Conservation (phyloP, 2,888 invertebrate species). For the Xestia xanthographa region DNA sequence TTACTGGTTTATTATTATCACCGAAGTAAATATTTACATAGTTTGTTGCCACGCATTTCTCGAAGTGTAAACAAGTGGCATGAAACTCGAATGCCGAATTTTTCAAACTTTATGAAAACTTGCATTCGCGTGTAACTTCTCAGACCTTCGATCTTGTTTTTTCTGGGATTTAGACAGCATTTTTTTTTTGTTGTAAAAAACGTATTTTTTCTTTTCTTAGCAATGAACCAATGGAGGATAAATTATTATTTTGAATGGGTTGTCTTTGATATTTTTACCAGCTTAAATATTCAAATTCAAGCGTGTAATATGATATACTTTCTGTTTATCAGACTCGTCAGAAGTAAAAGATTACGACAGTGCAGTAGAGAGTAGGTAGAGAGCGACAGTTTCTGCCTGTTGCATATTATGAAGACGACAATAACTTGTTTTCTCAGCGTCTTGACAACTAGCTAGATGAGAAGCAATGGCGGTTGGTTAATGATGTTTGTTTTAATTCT, state of each 20-base stretch:
- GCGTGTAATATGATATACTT: conserved; percentile 8
- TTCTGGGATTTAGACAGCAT: background rate
- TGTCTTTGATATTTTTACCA: conserved; percentile 1
- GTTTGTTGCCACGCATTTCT: conserved; percentile 7
- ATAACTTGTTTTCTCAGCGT: conserved; percentile 41
- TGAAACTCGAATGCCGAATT: no score
- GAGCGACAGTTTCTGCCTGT: conserved; percentile 18
- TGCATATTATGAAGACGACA: conserved; percentile 36
- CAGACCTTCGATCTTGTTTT: background rate
- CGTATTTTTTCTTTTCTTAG: background rate
- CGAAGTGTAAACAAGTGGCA: background rate
- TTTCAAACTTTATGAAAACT: conserved; percentile 3
- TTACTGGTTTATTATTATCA: conserved; percentile 25
- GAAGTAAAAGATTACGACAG: background rate
- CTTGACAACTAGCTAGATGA: conserved; percentile 11
- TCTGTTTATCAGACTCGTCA: conserved; percentile 6
- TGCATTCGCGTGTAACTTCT: background rate
- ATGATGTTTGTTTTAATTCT: conserved; percentile 7
- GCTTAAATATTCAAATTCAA: conserved; percentile 1
- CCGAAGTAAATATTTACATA: conserved; percentile 18
- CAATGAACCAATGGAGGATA: background rate
- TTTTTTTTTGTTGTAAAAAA: background rate
- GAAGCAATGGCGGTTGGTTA: conserved; percentile 4
- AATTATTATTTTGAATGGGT: background rate
- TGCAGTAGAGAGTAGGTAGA: conserved; percentile 33